Conservation (phyloP, 2,888 invertebrate genomes). For the Andrena praecox region DNA sequence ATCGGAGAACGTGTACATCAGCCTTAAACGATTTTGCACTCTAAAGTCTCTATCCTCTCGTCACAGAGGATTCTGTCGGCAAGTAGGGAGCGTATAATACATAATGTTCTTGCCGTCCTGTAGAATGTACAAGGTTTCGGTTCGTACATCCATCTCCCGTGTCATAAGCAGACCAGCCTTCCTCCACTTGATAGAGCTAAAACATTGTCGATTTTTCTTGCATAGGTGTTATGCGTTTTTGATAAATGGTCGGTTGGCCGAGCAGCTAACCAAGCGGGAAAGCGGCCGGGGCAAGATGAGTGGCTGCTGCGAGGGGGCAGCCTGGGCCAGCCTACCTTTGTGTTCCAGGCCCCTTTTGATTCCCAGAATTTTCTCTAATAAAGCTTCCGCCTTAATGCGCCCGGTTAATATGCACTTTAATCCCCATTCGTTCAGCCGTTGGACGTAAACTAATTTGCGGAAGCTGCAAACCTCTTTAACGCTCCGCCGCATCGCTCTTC, state of each 20-base stretch:
- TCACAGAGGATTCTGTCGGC: conserved; percentile 61
- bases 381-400: conserved; percentile 29
- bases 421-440: conserved; percentile 46
- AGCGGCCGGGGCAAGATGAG: conserved; percentile 24
- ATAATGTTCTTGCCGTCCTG: conserved; percentile 76
- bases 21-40: conserved; percentile 50
- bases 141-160: conserved; percentile 79
- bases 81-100: conserved; percentile 71
- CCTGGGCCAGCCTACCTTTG: conserved; percentile 16
- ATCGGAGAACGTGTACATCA: conserved; percentile 27
- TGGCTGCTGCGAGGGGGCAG: not conserved
- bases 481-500: conserved; percentile 58
- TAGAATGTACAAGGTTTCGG: conserved; percentile 75
- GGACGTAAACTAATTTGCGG: conserved; percentile 66
- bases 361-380: conserved; percentile 28
- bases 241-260: conserved; percentile 75
- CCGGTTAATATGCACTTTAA: conserved; percentile 58
- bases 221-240: conserved; percentile 78
- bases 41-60: conserved; percentile 61
- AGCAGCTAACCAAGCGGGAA: conserved; percentile 37
- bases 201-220: conserved; percentile 81
- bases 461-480: conserved; percentile 57
- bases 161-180: conserved; percentile 77
- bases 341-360: conserved; percentile 33
- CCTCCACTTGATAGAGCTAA: conserved; percentile 70